Base-by-base conservation (phyloP, 1,140 invertebrate species). In the Drosophila nebulosa region DNA sequence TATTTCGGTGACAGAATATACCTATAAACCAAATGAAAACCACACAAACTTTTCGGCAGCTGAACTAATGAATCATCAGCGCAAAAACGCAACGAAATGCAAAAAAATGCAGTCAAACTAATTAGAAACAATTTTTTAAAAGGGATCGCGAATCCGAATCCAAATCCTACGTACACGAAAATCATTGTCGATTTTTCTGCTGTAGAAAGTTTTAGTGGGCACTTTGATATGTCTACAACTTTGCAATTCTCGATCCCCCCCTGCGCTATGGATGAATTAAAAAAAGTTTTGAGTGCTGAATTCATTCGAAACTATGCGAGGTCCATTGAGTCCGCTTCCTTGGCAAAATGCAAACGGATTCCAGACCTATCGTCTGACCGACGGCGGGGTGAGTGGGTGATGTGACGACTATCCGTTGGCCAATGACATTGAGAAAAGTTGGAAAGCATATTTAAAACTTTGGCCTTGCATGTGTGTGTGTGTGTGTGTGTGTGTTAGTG, bases 251-350 rank as follows among this genome's bases (percentile, higher is more conserved):
- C 30, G 18, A 62, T 35, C 39, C 55, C 64, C 30, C 39, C 55
- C 64, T 58, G 18, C 35, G 56, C 46, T 57, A 66, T 63, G 42
- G 21, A 53, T 71, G 62, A 66, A 67, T 83, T 63, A 55, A 21
- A 72, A 84, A 84, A 84, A 83, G 75, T 84, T 84, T 64, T 55
- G 74, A 81, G 70, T 78, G 71, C 64, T 60, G 69, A 80, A 76
- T 80, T 64, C 78, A 80, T 76, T 72, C 61, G 64, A 74, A 83
- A 46, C 58, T 67, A 74, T 79, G 65, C 39, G 65, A 62, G 62
- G 66, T 61, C 27, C 75, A 71, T 62, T 71, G 75, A 79, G 74
- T 78, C 7, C 56, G 69, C 64, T 78, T 57, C 46, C 46, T 69
- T 57, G 62, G 63, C 50, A 64, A 68, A 66, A 24, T 26, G 53